A percentile compares a stretch with the other conserved stretches of the same genome.
phyloP scores from a whole-genome alignment of 2,797 vertebrate genomes.

The Trichosurus vulpecula region DNA sequence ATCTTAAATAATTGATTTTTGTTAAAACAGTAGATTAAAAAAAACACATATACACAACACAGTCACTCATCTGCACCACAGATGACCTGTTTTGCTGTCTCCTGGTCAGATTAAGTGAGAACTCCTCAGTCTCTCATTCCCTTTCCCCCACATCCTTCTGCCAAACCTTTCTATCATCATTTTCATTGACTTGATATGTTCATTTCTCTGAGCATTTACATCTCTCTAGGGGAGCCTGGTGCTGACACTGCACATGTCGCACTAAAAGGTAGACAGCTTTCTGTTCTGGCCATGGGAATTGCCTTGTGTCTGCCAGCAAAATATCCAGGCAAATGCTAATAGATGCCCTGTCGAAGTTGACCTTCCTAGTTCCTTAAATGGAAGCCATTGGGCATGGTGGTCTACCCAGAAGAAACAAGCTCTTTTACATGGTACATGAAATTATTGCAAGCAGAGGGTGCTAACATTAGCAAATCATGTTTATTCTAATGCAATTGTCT shows the following conservation, averaged over 20 bases:
- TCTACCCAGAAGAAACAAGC: not conserved
- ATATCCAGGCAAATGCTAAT: not conserved
- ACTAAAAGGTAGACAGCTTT: not conserved
- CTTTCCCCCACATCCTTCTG: not conserved
- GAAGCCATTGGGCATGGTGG: not conserved
- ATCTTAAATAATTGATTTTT: slow-evolving; percentile 13
- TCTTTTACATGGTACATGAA: slow-evolving; percentile 29
- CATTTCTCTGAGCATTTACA: not conserved
- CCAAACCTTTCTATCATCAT: not conserved
- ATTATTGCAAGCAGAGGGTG: slow-evolving; percentile 14
- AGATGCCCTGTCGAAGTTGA: not conserved
- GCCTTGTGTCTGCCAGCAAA: not conserved
- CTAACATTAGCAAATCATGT: slow-evolving; percentile 18
- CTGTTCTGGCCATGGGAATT: not conserved
- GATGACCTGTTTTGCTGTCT: slow-evolving; percentile 37
- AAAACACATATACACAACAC: slow-evolving; percentile 35
- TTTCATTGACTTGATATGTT: slow-evolving; percentile 13
- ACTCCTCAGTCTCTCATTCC: not conserved
- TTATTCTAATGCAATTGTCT: not conserved
- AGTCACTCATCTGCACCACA: slow-evolving; percentile 16
- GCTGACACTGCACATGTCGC: not conserved
- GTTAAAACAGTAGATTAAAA: slow-evolving; percentile 46
- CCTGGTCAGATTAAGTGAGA: not conserved
- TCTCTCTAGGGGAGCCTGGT: slow-evolving; percentile 5
- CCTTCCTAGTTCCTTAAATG: not conserved